Conservation (phyloP, 2,888 invertebrate genomes). For the Pachydiplax longipennis region DNA sequence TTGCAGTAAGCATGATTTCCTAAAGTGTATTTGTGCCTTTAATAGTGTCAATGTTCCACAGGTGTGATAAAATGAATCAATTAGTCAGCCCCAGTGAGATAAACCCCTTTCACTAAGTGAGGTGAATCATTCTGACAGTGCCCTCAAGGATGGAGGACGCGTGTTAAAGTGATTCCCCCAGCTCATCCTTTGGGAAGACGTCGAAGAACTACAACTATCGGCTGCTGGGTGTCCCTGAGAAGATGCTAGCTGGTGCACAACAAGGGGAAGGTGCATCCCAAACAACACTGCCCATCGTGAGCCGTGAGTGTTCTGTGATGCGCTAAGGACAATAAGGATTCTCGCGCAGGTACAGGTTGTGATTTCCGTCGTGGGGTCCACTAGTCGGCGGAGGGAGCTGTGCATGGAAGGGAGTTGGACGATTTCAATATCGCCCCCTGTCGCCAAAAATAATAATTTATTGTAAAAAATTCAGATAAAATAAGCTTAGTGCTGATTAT, state of each 20-base stretch:
- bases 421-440: conserved; percentile 32
- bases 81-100: conserved; percentile 43
- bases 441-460: conserved; percentile 44
- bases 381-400: conserved; percentile 44
- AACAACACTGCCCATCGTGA: neutral
- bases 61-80: conserved; percentile 41
- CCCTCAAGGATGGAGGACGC: conserved; percentile 17
- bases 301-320: conserved; percentile 31
- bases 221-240: neutral
- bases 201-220: neutral
- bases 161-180: neutral
- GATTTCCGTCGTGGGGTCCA: conserved; percentile 39
- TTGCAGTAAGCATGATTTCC: neutral
- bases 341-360: conserved; percentile 43
- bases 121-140: conserved; percentile 33
- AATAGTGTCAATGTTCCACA: conserved; percentile 39
- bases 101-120: conserved; percentile 20
- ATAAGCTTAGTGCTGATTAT: conserved; percentile 12
- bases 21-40: conserved; percentile 5
- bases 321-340: conserved; percentile 24
- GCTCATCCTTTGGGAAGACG: neutral
- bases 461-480: conserved; percentile 16
- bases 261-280: neutral
- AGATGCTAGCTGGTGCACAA: neutral
- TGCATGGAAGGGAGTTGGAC: conserved; percentile 39